These are phyloP conservation scores for Temnothorax nylanderi DNA, from an alignment of 1,140 invertebrate genomes.

Conservation along the genomic window DNA sequence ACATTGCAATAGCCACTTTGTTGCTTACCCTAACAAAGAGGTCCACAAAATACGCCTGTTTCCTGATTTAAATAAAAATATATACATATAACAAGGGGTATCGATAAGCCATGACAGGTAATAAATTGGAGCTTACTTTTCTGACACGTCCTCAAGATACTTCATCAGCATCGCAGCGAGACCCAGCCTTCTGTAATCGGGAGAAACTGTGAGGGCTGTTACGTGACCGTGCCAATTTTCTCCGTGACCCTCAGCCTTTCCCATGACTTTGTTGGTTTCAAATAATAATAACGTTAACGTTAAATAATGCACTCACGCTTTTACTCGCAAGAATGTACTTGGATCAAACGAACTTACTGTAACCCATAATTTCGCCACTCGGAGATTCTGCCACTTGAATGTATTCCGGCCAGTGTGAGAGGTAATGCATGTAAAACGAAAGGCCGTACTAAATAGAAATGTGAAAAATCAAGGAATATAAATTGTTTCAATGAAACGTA, in stretches of 20 bases:
- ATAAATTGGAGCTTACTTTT: constrained; percentile 89
- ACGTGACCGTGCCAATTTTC: constrained; percentile 99
- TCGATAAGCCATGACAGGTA: not conserved
- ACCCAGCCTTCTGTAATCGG: constrained; percentile 95
- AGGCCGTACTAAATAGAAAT: constrained; percentile 92
- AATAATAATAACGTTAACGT: constrained; percentile 6
- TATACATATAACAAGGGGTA: not conserved
- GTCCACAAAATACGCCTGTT: constrained; percentile 99
- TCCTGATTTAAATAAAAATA: constrained; percentile 89
- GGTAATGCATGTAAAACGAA: constrained; percentile 98
- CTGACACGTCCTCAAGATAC: constrained; percentile 97
- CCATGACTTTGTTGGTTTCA: constrained; percentile 94
- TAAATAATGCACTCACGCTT: not conserved
- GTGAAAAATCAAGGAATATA: constrained; percentile 38
- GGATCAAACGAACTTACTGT: constrained; percentile 91
- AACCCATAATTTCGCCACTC: constrained; percentile 98
- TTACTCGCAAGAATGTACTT: not conserved
- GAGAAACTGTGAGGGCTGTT: constrained; percentile 98
- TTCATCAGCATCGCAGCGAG: constrained; percentile 98
- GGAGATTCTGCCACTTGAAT: constrained; percentile 98
- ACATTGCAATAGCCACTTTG: constrained; percentile 99
- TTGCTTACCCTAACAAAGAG: constrained; percentile 99
- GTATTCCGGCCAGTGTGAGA: constrained; percentile 99
- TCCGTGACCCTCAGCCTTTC: constrained; percentile 97
- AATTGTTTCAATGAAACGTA: not conserved